These are phyloP conservation scores for Cinara cedri DNA, from an alignment of 2,888 invertebrate genomes.

Conservation along the genomic window DNA sequence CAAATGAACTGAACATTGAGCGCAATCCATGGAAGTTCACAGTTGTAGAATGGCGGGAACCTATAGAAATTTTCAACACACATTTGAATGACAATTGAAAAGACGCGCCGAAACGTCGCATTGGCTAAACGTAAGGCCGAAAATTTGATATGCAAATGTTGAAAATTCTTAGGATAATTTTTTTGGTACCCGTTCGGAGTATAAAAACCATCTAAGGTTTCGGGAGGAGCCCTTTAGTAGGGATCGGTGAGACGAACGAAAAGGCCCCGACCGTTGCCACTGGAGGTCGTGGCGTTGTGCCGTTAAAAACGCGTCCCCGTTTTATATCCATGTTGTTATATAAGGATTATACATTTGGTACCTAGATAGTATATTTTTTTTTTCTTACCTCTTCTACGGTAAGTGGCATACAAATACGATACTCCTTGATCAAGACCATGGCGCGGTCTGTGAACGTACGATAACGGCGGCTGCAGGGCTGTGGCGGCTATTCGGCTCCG, in stretches of 20 bases:
- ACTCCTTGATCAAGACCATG: conserved; percentile 89
- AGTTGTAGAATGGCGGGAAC: neutral
- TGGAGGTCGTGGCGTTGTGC: conserved; percentile 7
- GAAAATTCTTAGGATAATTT: too few species aligned
- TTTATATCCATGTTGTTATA: too few species aligned
- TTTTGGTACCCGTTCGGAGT: too few species aligned
- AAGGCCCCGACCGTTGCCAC: neutral
- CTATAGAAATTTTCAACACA: too few species aligned
- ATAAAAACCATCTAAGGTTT: too few species aligned
- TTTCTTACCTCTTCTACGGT: conserved; percentile 83
- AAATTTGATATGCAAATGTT: too few species aligned
- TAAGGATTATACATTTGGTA: too few species aligned
- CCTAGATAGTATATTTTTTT: neutral
- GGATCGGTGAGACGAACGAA: neutral
- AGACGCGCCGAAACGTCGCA: too few species aligned
- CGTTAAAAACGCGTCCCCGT: conserved; percentile 12
- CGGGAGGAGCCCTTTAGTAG: neutral
- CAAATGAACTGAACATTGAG: neutral
- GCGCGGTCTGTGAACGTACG: neutral
- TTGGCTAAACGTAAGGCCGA: too few species aligned
- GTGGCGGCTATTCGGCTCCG: neutral
- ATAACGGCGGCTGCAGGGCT: neutral
- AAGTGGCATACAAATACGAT: conserved; percentile 90
- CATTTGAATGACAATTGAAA: too few species aligned
- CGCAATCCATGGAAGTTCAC: too few species aligned